Evolutionary conservation across 2,113 vertebrate species (phyloP), one percentile per base, ranked within the genome.

Genomic region (Clarias gariepinus): DNA sequence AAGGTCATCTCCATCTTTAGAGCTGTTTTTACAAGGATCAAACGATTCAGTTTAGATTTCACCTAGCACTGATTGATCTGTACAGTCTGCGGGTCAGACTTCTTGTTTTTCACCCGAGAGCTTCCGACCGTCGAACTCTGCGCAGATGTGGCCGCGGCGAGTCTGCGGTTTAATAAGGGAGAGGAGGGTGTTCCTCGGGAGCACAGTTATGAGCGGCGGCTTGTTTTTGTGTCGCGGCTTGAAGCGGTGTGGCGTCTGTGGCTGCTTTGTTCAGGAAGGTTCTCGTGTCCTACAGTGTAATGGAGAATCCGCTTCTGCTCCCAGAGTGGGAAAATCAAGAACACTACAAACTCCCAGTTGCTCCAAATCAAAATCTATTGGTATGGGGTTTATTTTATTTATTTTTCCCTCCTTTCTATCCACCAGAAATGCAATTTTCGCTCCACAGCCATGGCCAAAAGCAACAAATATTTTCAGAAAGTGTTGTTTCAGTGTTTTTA

Each of bases 171-270:
- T 47, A 68, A 68, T 80, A 53, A 41, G 6, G 71, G 60, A 83
- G 23, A 57, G 69, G 61, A 74, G 58, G 86, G 80, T 63, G 77
- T 87, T 68, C 60, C 74, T 77, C 53, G 12, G 33, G 57, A 61
- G 53, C 41, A 33, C 21, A 77, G 53, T 55, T 84, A 61, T 60
- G 85, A 68, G 36, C 33, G 33, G 84, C 52, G 18, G 33, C 6
- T 16, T 83, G 58, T 81, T 61, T 81, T 81, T 81, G 78, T 41
- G 78, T 36, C 33, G 78, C 57, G 4, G 78, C 77, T 16, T 30
- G 76, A 66, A 79, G 71, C 58, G 78, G 68, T 81, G 82, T 87
- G 88, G 86, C 86, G 78, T 82, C 88, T 89, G 88, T 82, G 88
- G 85, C 82, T 68, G 58, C 30, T 87, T 87, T 85, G 57, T 85